Evolutionary conservation across 2,113 vertebrate genomes (phyloP).

Genomic region (Myotis davidii): DNA sequence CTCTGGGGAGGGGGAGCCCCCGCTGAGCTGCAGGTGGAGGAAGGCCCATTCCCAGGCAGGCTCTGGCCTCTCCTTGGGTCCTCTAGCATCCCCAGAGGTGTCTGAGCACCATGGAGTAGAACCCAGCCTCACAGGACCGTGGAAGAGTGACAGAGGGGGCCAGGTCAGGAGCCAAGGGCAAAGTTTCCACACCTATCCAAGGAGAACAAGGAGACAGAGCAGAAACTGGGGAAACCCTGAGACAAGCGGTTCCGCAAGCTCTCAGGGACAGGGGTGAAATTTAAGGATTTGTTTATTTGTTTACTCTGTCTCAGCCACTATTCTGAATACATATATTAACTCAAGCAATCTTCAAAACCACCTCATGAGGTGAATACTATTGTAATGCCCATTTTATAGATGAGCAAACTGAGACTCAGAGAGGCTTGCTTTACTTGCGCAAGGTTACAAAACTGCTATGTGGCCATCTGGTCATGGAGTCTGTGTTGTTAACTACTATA

Average conservation of each 20-base stretch:
- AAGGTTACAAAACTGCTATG: not conserved
- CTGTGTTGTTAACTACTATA: not conserved
- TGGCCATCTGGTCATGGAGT: not conserved
- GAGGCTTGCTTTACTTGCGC: not conserved
- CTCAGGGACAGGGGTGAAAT: not conserved
- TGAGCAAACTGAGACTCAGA: not conserved
- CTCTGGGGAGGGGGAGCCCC: slow-evolving; percentile 49
- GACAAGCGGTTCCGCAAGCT: not conserved
- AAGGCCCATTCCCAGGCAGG: not conserved
- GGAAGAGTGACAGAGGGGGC: not conserved
- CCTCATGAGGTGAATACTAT: not conserved
- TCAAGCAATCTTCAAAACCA: not conserved
- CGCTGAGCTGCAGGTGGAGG: slow-evolving; percentile 47
- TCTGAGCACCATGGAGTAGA: not conserved
- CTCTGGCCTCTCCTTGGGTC: not conserved
- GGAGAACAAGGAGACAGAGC: not conserved
- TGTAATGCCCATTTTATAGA: slow-evolving; percentile 26
- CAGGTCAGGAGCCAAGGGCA: not conserved
- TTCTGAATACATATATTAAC: not conserved
- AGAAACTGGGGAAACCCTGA: not conserved
- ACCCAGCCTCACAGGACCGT: not conserved
- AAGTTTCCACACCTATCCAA: not conserved
- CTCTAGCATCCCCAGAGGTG: not conserved
- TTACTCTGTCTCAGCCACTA: not conserved
- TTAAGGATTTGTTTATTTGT: not conserved